A percentile compares a stretch with the other conserved stretches of the same genome.
These are phyloP conservation scores for Parnassius apollo DNA, from an alignment of 2,888 invertebrate species.

Conservation along the genomic window DNA sequence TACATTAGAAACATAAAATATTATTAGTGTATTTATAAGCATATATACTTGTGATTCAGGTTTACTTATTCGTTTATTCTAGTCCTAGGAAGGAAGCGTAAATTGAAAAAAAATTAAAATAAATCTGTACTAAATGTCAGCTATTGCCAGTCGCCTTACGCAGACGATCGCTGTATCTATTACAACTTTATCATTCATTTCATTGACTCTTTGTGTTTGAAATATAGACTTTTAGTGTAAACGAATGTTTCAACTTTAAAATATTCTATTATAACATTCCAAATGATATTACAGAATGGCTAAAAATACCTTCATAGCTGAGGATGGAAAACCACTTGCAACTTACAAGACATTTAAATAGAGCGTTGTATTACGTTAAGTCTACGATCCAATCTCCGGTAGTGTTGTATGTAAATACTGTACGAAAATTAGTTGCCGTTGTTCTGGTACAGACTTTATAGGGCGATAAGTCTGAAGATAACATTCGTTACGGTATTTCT, in stretches of 20 bases:
- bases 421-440: conserved; percentile 13
- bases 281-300: too few species aligned
- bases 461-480: conserved; percentile 37
- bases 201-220: too few species aligned
- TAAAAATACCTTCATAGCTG: background rate
- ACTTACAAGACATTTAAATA: conserved; percentile 7
- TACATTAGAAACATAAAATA: background rate
- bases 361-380: conserved; percentile 9
- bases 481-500: conserved; percentile 32
- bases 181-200: too few species aligned
- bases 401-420: conserved; percentile 16
- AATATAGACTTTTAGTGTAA: too few species aligned
- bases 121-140: too few species aligned
- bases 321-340: background rate
- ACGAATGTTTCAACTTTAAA: too few species aligned
- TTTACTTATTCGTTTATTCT: too few species aligned
- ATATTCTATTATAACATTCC: too few species aligned
- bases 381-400: conserved; percentile 12
- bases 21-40: background rate
- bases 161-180: too few species aligned
- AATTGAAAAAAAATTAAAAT: background rate
- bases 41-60: background rate
- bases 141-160: too few species aligned
- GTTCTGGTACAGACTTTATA: conserved; percentile 31
- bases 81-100: background rate